Evolutionary conservation across 2,113 vertebrate genomes (phyloP), one percentile per base, ranked within the genome.

Genomic region (Otus sunia): DNA sequence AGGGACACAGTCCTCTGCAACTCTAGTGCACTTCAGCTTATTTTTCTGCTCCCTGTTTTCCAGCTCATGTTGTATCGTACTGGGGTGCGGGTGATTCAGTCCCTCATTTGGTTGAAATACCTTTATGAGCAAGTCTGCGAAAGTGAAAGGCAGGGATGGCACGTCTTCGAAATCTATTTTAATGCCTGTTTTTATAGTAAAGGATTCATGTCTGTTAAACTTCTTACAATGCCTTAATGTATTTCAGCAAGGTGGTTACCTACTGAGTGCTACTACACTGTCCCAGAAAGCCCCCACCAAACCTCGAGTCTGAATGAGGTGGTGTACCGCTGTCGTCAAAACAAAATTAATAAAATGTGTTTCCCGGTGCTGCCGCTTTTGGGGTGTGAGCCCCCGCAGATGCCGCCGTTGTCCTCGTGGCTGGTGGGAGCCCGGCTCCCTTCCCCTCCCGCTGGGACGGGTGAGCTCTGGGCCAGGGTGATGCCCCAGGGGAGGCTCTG

Each of bases 1-100:
- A 96, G 96, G 76, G 91, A 71, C 90, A 58, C 23, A 36, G 80
- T 89, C 90, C 59, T 32, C 91, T 87, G 78, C 72, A 96, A 62
- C 83, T 81, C 77, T 36, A 12, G 59, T 87, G 95, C 93, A 47
- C 75, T 85, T 93, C 9, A 59, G 41, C 77, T 95, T 75, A 12
- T 83, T 94, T 95, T 84, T 52, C 84, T 83, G 21, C 86, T 95
- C 95, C 91, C 89, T 45, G 3, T 37, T 92, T 86, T 81, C 77
- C 83, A 27, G 86, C 94, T 96, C 47, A 1, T 56, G 91, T 32
- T 53, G 73, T 84, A 62, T 34, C 26, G 34, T 55, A 4, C 34
- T 29, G 63, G 92, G 88, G 59, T 10, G 12, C 26, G 22, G 89
- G 92, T 5, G 8, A 23, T 75, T 83, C 78, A 18, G 26, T 39